A percentile compares a stretch with the other conserved stretches of the same genome.
Conservation (phyloP, 2,113 vertebrate species). For the Struthidea cinerea region DNA sequence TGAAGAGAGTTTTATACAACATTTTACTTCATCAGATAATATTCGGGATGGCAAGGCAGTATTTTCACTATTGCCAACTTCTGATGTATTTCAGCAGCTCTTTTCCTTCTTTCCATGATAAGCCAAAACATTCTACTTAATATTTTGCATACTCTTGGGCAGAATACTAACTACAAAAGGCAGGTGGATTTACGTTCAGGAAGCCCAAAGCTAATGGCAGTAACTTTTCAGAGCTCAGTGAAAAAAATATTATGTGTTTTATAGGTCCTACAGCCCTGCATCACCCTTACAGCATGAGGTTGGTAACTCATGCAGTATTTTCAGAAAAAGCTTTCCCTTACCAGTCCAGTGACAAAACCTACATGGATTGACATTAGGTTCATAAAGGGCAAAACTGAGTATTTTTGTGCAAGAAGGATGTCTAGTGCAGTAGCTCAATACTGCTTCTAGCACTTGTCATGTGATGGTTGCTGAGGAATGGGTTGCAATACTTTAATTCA, state of each 20-base stretch:
- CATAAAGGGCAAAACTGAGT: not conserved
- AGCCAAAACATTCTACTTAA: not conserved
- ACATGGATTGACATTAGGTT: not conserved
- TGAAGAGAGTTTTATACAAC: not conserved
- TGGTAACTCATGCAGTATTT: not conserved
- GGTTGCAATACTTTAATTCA: not conserved
- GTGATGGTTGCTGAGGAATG: not conserved
- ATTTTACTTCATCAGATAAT: not conserved
- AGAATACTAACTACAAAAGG: not conserved
- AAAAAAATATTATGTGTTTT: not conserved
- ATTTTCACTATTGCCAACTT: not conserved
- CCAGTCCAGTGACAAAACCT: not conserved
- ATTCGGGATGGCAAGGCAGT: not conserved
- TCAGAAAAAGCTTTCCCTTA: not conserved
- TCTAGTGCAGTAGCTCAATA: not conserved
- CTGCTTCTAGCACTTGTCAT: not conserved
- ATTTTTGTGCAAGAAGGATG: not conserved
- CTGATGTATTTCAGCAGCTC: not conserved
- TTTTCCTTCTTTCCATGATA: not conserved
- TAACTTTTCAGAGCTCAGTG: not conserved
- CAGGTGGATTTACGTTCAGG: not conserved
- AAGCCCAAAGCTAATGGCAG: not conserved
- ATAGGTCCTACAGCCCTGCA: not conserved
- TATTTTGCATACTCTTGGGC: not conserved
- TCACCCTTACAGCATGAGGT: not conserved